Conservation (phyloP, 1,140 invertebrate genomes). For the Scaptomyza montana region DNA sequence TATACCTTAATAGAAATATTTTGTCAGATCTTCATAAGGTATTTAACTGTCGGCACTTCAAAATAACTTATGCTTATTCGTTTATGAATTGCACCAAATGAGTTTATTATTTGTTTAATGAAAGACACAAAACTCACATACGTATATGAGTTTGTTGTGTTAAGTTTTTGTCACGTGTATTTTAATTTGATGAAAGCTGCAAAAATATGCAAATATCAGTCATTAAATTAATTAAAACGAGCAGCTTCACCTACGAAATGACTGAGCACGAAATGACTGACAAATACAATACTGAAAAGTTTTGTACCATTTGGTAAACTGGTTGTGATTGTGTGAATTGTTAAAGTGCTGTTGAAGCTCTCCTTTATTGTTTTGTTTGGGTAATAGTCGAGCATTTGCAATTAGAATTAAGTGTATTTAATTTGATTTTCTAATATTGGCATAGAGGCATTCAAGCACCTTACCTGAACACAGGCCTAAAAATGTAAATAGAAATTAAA, state of each 20-base stretch:
- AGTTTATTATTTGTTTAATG: slow-evolving; percentile 58
- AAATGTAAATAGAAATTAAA: background rate
- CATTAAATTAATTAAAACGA: slow-evolving; percentile 75
- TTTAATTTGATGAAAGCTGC: slow-evolving; percentile 52
- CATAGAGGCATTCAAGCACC: background rate
- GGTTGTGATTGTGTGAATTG: background rate
- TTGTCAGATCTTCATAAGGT: background rate
- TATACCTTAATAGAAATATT: no score
- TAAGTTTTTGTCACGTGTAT: slow-evolving; percentile 55
- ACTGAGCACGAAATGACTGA: slow-evolving; percentile 47
- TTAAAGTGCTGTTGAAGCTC: background rate
- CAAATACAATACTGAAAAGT: background rate
- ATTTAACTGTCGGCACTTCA: background rate
- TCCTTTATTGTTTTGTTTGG: background rate
- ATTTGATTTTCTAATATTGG: background rate
- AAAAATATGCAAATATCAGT: slow-evolving; percentile 66
- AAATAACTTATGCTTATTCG: slow-evolving; percentile 11
- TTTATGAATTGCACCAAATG: slow-evolving; percentile 47
- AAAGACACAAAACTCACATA: slow-evolving; percentile 13
- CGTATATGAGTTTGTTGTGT: slow-evolving; percentile 7
- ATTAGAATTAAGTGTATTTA: slow-evolving; percentile 12
- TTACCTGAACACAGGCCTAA: slow-evolving; percentile 4
- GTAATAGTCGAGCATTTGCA: background rate
- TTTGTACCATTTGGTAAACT: slow-evolving; percentile 9
- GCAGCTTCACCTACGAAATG: slow-evolving; percentile 48